Conservation (phyloP, 1,140 invertebrate species). For the Rhagoletis zephyria region DNA sequence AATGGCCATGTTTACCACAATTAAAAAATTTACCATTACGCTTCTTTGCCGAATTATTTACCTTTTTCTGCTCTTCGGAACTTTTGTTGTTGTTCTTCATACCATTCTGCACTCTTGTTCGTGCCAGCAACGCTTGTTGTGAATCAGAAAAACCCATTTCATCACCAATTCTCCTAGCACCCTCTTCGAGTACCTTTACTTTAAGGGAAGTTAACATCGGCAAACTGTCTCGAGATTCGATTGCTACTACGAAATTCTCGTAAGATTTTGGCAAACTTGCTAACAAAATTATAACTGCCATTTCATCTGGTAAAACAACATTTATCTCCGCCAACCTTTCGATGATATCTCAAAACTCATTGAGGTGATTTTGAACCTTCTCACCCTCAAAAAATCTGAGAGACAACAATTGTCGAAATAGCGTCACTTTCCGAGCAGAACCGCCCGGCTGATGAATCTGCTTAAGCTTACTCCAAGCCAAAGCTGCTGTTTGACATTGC, state of each 20-base stretch:
- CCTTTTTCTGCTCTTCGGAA: no score
- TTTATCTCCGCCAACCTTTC: no score
- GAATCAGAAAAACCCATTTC: neutral
- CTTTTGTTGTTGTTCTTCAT: no score
- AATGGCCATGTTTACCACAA: constrained; percentile 42
- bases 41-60: neutral
- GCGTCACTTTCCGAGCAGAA: no score
- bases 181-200: constrained; percentile 45
- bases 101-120: no score
- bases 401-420: no score
- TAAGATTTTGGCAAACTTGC: neutral
- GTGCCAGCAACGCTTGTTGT: neutral
- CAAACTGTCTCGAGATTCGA: constrained; percentile 23
- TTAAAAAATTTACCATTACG: constrained; percentile 9
- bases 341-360: no score
- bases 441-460: no score
- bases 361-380: no score
- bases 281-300: no score
- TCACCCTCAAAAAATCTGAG: no score
- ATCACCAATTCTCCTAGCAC: neutral
- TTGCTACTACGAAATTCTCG: constrained; percentile 50
- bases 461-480: neutral
- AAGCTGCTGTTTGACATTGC: neutral
- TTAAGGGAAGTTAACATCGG: constrained; percentile 4
- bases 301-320: no score